phyloP scores from a whole-genome alignment of 2,113 vertebrate species.

The Onychostoma macrolepis region DNA sequence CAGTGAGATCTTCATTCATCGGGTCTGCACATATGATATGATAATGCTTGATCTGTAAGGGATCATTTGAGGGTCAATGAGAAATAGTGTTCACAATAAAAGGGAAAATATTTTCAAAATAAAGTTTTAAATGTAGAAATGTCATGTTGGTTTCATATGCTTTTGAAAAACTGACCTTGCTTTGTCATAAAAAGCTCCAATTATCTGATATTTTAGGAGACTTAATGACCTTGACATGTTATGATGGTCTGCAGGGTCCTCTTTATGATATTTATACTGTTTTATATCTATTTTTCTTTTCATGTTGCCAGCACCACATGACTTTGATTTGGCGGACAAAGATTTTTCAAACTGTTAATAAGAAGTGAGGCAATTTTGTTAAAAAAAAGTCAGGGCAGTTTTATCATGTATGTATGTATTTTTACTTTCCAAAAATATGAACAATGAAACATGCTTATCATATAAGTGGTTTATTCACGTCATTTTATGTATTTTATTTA shows the following conservation, averaged over 20 bases:
- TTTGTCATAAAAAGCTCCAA: neutral
- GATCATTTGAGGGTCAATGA: neutral
- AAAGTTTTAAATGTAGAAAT: neutral
- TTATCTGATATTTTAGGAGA: neutral
- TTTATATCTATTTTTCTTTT: neutral
- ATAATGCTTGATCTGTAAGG: neutral
- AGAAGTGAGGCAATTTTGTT: neutral
- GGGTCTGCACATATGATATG: neutral
- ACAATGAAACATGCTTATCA: neutral
- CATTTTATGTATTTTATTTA: neutral
- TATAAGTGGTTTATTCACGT: neutral
- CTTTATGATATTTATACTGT: neutral
- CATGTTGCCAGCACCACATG: neutral
- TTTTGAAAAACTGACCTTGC: neutral
- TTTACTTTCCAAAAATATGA: neutral
- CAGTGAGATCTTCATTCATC: neutral
- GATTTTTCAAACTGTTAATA: neutral
- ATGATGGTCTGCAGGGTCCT: neutral
- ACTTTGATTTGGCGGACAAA: neutral
- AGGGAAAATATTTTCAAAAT: neutral
- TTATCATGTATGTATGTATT: neutral
- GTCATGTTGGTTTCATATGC: neutral
- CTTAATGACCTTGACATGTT: neutral
- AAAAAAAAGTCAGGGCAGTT: neutral
- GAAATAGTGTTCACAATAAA: neutral